Conservation (phyloP, 1,140 invertebrate genomes). For the Conopomorpha cramerella region DNA sequence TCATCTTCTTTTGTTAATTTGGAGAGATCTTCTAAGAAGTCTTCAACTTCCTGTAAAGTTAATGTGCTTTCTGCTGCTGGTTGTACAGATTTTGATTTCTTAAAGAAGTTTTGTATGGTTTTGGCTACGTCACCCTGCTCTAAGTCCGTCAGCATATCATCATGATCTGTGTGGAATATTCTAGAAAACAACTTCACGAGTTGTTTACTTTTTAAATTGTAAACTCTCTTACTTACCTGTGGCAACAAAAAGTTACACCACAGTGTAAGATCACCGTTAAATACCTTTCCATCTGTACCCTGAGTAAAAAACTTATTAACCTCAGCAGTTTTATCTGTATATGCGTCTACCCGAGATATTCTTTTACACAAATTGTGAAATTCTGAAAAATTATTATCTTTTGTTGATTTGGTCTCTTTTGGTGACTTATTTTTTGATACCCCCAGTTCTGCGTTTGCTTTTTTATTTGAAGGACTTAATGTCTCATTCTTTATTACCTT, state of each 20-base stretch:
- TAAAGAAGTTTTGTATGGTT: conserved; percentile 83
- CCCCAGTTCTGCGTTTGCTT: conserved; percentile 1
- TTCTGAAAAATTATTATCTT: conserved; percentile 77
- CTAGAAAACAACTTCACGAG: conserved; percentile 86
- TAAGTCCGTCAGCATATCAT: conserved; percentile 84
- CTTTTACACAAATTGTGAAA: conserved; percentile 79
- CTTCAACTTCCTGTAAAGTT: conserved; percentile 78
- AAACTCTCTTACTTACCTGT: conserved; percentile 79
- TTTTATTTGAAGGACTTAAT: conserved; percentile 8
- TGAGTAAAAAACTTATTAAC: conserved; percentile 70
- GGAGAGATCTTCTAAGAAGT: conserved; percentile 73
- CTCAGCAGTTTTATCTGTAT: conserved; percentile 80
- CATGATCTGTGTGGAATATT: conserved; percentile 74
- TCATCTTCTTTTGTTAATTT: conserved; percentile 86
- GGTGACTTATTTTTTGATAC: conserved; percentile 6
- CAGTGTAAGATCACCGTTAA: conserved; percentile 78
- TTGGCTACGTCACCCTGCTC: conserved; percentile 90
- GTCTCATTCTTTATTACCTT: conserved; percentile 43
- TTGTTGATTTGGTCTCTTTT: conserved; percentile 18
- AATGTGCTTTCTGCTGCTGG: conserved; percentile 73
- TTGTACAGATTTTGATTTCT: conserved; percentile 63
- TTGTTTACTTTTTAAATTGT: conserved; percentile 92
- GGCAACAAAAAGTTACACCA: conserved; percentile 88
- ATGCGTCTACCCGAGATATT: conserved; percentile 77
- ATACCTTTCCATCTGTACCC: conserved; percentile 69